A percentile compares a stretch with the other conserved stretches of the same genome.
Conservation (phyloP, 2,113 vertebrate genomes). For the Gallinago jamesoni region DNA sequence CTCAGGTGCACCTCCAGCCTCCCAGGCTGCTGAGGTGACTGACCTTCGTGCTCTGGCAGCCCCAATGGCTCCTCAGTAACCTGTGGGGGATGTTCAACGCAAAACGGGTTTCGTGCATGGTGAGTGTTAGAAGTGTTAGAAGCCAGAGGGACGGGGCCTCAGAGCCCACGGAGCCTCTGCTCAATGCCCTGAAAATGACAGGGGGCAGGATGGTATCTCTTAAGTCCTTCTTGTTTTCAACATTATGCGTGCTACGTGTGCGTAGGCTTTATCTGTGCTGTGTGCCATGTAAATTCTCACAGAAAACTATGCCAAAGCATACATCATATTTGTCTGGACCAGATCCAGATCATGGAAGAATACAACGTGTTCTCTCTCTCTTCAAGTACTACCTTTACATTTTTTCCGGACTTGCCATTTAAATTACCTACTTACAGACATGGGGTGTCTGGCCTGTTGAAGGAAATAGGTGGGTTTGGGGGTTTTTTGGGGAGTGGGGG, state of each 20-base stretch:
- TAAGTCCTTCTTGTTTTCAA: not conserved
- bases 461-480: not conserved
- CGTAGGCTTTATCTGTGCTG: not conserved
- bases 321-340: not conserved
- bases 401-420: not conserved
- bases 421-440: not conserved
- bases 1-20: not conserved
- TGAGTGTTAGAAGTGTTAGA: not conserved
- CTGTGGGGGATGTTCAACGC: not conserved
- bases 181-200: not conserved
- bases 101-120: not conserved
- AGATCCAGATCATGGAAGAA: not conserved
- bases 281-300: not conserved
- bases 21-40: not conserved
- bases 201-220: not conserved
- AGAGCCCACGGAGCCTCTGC: not conserved
- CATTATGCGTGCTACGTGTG: fast-evolving
- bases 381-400: not conserved
- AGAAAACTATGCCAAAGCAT: not conserved
- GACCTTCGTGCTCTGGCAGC: not conserved
- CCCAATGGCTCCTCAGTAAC: not conserved
- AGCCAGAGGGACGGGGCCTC: not conserved
- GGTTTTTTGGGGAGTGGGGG: fast-evolving
- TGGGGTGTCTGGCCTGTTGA: not conserved
- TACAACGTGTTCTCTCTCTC: not conserved